Evolutionary conservation across 2,797 vertebrate species (phyloP).

Genomic region (Muscicapa striata): DNA sequence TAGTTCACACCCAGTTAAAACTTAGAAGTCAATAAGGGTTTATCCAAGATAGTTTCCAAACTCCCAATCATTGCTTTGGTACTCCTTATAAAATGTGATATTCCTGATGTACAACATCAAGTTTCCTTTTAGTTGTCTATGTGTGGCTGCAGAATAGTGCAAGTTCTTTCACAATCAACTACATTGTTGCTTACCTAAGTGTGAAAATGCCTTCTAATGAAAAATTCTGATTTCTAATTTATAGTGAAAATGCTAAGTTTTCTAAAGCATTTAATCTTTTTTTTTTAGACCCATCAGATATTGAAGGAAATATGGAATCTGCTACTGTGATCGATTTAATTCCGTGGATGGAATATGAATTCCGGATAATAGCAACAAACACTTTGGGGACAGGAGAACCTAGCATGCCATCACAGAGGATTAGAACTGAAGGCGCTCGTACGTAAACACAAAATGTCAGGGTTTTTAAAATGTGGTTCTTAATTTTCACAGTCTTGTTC

Average conservation of each 20-base stretch:
- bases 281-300: conserved; percentile 83
- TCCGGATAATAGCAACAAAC: conserved; percentile 93
- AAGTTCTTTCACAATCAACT: neutral
- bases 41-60: neutral
- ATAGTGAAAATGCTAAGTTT: neutral
- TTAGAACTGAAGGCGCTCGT: conserved; percentile 88
- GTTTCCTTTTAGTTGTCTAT: neutral
- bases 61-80: neutral
- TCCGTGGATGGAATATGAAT: conserved; percentile 97
- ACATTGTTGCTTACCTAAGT: neutral
- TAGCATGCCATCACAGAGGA: conserved; percentile 87
- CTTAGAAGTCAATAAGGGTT: neutral
- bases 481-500: neutral
- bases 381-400: conserved; percentile 91
- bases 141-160: neutral
- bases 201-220: neutral
- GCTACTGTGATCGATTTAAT: conserved; percentile 87
- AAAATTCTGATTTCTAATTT: too few species aligned
- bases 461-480: neutral
- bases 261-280: neutral
- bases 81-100: neutral
- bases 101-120: neutral
- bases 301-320: conserved; percentile 92
- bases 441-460: conserved; percentile 46
- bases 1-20: neutral